Percentiles rank a stretch among this genome's conserved stretches.
phyloP scores from a whole-genome alignment of 2,797 vertebrate genomes.

The Neosilurus hyrtlii region DNA sequence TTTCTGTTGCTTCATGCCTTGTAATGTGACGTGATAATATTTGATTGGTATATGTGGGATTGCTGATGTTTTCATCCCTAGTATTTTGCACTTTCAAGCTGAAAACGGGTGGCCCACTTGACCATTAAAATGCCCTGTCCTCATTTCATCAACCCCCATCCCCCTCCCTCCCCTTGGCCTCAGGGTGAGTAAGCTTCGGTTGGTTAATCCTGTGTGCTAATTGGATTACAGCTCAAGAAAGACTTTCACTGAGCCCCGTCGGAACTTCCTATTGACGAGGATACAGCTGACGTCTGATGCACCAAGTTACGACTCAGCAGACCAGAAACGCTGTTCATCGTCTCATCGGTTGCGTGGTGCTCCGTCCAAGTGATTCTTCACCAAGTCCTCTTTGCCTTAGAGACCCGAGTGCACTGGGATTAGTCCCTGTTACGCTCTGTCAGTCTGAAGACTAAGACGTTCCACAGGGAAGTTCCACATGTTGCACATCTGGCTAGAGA shows the following conservation, averaged over 20 bases:
- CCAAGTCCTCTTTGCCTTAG: slow-evolving; percentile 34
- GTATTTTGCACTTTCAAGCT: slow-evolving; percentile 53
- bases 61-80: slow-evolving; percentile 42
- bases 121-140: slow-evolving; percentile 33
- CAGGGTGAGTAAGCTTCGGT: slow-evolving; percentile 57
- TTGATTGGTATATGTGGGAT: slow-evolving; percentile 65
- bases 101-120: slow-evolving; percentile 42
- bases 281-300: slow-evolving; percentile 8
- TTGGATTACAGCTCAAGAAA: slow-evolving; percentile 59
- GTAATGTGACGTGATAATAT: slow-evolving; percentile 66
- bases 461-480: neutral
- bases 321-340: slow-evolving; percentile 13
- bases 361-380: neutral
- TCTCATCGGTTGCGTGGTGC: slow-evolving; percentile 18
- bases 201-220: slow-evolving; percentile 61
- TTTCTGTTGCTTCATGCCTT: slow-evolving; percentile 31
- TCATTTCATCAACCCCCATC: slow-evolving; percentile 10
- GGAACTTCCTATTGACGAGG: slow-evolving; percentile 24
- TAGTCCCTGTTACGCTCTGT: neutral
- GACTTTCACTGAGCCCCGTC: slow-evolving; percentile 17
- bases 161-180: slow-evolving; percentile 15
- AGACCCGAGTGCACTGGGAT: slow-evolving; percentile 5
- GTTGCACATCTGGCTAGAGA: slow-evolving; percentile 11
- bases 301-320: slow-evolving; percentile 4
- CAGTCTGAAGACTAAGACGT: neutral